Conservation (phyloP, 2,113 vertebrate genomes). For the Paratilapia polleni region DNA sequence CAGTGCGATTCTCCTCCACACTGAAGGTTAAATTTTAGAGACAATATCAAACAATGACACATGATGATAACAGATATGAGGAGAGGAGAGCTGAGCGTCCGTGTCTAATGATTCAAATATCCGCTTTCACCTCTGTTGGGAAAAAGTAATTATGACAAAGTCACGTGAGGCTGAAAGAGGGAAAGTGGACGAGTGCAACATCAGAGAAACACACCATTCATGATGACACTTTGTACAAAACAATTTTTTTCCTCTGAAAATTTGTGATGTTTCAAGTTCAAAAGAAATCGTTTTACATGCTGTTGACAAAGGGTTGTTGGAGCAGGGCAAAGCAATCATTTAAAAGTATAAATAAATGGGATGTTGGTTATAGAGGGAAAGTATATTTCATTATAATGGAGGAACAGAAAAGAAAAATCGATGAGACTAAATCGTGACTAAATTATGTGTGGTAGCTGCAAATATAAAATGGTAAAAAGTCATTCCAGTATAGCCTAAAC, state of each 20-base stretch:
- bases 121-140: constrained; percentile 54
- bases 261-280: background rate
- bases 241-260: background rate
- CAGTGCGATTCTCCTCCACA: background rate
- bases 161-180: constrained; percentile 9
- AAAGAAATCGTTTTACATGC: background rate
- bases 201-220: background rate
- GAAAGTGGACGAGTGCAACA: background rate
- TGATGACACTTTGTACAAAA: background rate
- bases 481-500: too few relatives aligned
- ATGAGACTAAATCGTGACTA: background rate
- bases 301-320: too few relatives aligned
- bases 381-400: background rate
- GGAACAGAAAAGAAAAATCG: background rate
- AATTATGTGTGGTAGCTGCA: background rate
- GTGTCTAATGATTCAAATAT: constrained; percentile 52
- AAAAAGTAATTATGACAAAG: constrained; percentile 57
- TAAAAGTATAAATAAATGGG: background rate
- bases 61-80: constrained; percentile 28
- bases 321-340: background rate
- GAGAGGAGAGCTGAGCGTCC: constrained; percentile 22
- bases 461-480: background rate
- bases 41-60: constrained; percentile 41
- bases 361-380: background rate
- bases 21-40: constrained; percentile 45